A percentile compares a stretch with the other conserved stretches of the same genome.
Evolutionary conservation across 2,888 invertebrate genomes (phyloP).

Genomic region (Drosophila ustulata): DNA sequence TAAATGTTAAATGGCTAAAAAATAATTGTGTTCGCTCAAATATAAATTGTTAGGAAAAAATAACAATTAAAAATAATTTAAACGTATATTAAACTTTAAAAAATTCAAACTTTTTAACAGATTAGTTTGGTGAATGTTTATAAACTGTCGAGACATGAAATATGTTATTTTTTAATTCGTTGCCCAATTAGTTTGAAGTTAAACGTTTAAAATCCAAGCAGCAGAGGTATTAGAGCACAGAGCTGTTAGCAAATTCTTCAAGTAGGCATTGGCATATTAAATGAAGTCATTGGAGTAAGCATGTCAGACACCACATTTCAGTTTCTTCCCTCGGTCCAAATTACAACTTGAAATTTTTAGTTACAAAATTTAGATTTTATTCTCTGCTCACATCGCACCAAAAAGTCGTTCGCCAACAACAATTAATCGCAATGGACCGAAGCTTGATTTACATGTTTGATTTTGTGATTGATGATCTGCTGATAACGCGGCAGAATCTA

Average conservation of each 20-base stretch:
- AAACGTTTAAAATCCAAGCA: neutral
- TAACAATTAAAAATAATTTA: no score
- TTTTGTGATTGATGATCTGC: constrained; percentile 83
- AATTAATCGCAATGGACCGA: constrained; percentile 63
- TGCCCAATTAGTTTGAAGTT: neutral
- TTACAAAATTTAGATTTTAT: constrained; percentile 43
- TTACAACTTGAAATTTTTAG: constrained; percentile 45
- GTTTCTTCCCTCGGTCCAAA: constrained; percentile 45
- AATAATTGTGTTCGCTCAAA: no score
- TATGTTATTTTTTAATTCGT: no score
- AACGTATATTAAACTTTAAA: no score
- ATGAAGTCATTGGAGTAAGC: neutral
- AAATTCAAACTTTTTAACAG: no score
- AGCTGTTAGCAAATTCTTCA: neutral
- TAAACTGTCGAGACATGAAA: no score
- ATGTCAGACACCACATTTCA: constrained; percentile 27
- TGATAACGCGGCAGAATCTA: constrained; percentile 82
- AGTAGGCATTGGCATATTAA: constrained; percentile 36
- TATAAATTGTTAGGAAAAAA: no score
- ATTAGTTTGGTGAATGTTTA: no score
- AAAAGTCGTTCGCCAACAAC: constrained; percentile 35
- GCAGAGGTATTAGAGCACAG: neutral
- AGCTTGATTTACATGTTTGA: constrained; percentile 84
- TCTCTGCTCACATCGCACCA: constrained; percentile 15
- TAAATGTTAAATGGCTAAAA: no score